Base-by-base conservation (phyloP, 2,113 vertebrate species). In the Pelecanus crispus region DNA sequence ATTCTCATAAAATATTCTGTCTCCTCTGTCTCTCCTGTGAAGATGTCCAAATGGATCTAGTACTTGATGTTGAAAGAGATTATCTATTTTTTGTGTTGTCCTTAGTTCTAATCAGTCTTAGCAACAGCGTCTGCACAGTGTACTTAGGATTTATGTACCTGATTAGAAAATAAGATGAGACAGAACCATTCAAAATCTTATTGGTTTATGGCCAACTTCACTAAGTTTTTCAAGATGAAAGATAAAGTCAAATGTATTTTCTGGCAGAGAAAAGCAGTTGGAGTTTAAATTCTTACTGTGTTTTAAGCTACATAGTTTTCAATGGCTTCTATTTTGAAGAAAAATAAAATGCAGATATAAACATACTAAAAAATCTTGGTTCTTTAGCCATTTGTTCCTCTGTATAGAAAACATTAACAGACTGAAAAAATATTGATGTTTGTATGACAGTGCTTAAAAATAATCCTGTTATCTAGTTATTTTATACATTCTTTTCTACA, bases 101-200 rank as follows among this genome's bases (percentile, higher is more conserved):
- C 42, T 92, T 70, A 82, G 49, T 45, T 94, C 58, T 85, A 92
- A 83, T 82, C 91, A 89, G 75, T 94, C 71, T 70, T 45, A 82
- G 65, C 62, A 94, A 52, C 52, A 56, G 34, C 66, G 74, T 55
- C 45, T 44, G 28, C 4, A 3, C 20, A 58, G 36, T 13, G 10
- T 45, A 34, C 31, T 85, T 36, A 42, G 81, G 58, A 79, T 91
- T 92, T 92, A 89, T 55, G 34, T 6, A 42, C 22, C 52, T 70
- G 53, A 88, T 91, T 82, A 95, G 81, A 89, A 91, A 94, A 80
- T 26, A 81, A 36, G 42, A 83, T 68, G 90, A 95, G 62, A 89
- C 40, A 89, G 81, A 90, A 28, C 11, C 31, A 80, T 77, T 81
- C n/a, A 92, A 92, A 91, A 58, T 77, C 62, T 58, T 90, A 88